Evolutionary conservation across 2,888 invertebrate species (phyloP).

Genomic region (Cinara cedri): DNA sequence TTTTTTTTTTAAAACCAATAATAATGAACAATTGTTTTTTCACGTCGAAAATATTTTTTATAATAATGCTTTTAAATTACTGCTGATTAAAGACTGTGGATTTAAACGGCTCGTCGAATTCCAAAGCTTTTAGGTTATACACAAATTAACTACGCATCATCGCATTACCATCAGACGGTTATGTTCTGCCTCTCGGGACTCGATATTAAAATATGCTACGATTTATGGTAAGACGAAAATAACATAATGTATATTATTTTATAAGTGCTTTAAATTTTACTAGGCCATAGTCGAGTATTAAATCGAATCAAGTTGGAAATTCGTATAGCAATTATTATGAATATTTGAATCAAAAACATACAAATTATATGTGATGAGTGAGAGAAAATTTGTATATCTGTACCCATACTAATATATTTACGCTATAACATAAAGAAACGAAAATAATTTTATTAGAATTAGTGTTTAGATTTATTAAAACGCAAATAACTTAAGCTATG

Average conservation of each 20-base stretch:
- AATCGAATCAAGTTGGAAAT: not conserved
- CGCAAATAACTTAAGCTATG: too few species aligned
- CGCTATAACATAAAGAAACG: too few species aligned
- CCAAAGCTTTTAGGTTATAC: conserved; percentile 19
- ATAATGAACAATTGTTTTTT: not conserved
- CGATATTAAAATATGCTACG: not conserved
- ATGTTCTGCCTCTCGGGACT: too few species aligned
- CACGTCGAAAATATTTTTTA: not conserved
- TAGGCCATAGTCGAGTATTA: not conserved
- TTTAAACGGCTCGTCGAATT: conserved; percentile 16
- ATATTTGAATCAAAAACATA: too few species aligned
- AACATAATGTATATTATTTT: too few species aligned
- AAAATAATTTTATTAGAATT: too few species aligned
- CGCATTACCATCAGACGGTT: not conserved
- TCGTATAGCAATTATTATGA: not conserved
- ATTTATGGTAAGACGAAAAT: not conserved
- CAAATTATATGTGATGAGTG: too few species aligned
- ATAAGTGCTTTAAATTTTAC: not conserved
- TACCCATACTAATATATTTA: too few species aligned
- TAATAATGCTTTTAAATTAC: not conserved
- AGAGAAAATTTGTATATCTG: too few species aligned
- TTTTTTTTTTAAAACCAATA: not conserved
- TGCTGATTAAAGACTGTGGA: not conserved
- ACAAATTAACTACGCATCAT: conserved; percentile 18
- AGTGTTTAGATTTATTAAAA: too few species aligned